Conservation (phyloP, 1,140 invertebrate species). For the Aradophagus sp. region DNA sequence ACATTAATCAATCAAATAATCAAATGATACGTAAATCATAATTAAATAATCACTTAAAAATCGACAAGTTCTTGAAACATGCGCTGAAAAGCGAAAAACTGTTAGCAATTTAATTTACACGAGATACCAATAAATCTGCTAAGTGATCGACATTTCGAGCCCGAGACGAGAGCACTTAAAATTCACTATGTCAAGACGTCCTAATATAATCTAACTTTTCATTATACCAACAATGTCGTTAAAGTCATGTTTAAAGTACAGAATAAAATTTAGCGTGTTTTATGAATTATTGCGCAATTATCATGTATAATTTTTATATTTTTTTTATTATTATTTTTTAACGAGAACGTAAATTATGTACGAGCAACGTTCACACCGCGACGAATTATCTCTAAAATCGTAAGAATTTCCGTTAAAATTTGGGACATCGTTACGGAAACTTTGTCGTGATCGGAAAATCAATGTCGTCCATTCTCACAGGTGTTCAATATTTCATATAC, state of each 20-base stretch:
- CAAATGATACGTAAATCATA: too few relatives aligned
- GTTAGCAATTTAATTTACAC: slow-evolving; percentile 17
- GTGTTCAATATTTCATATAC: too few relatives aligned
- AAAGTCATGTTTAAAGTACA: slow-evolving; percentile 13
- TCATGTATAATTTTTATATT: slow-evolving; percentile 23
- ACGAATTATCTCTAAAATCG: too few relatives aligned
- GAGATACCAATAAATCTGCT: slow-evolving; percentile 17
- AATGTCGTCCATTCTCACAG: too few relatives aligned
- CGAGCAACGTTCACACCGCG: too few relatives aligned
- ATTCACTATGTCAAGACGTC: slow-evolving; percentile 42
- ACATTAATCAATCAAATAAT: too few relatives aligned
- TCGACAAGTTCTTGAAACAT: neutral
- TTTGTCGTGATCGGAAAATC: too few relatives aligned
- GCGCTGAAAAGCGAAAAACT: neutral
- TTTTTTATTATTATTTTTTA: too few relatives aligned
- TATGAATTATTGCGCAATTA: slow-evolving; percentile 22
- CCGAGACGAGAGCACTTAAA: slow-evolving; percentile 16
- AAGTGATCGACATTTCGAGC: slow-evolving; percentile 18
- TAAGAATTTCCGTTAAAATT: too few relatives aligned
- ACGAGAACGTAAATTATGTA: too few relatives aligned
- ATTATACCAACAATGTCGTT: slow-evolving; percentile 25
- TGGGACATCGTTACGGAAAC: too few relatives aligned
- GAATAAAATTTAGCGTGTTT: slow-evolving; percentile 24
- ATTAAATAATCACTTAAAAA: too few relatives aligned
- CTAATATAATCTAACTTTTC: slow-evolving; percentile 38